phyloP scores from a whole-genome alignment of 2,797 vertebrate species.

The Cheirogaleus major region DNA sequence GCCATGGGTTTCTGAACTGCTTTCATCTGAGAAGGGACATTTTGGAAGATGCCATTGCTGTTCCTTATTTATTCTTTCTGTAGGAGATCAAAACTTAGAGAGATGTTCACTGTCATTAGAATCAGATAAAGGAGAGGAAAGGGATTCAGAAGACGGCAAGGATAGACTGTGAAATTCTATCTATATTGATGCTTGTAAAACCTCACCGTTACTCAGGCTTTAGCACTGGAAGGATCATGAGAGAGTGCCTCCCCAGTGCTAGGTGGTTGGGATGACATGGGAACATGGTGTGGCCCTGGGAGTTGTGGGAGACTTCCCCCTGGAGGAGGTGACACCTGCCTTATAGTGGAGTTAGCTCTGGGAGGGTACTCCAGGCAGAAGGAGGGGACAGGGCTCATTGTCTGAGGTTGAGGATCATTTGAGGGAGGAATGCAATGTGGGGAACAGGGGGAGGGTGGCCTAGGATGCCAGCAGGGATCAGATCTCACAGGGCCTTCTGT shows the following conservation, averaged over 20 bases:
- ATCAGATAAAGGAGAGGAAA: constrained; percentile 41
- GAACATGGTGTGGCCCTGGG: background rate
- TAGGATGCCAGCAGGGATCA: background rate
- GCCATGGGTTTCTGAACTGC: constrained; percentile 16
- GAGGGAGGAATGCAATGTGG: background rate
- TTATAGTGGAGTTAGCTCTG: background rate
- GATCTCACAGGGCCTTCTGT: background rate
- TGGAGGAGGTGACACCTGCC: background rate
- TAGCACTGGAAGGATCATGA: background rate
- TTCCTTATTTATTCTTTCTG: constrained; percentile 21
- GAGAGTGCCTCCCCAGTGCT: background rate
- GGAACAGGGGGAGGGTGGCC: background rate
- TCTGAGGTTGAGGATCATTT: background rate
- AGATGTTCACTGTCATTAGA: background rate
- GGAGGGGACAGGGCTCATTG: background rate
- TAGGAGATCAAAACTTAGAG: constrained; percentile 21
- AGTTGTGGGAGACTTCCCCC: background rate
- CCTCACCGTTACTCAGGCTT: background rate
- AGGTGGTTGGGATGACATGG: background rate
- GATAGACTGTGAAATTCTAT: constrained; percentile 17
- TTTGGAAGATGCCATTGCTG: background rate
- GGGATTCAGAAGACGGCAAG: background rate
- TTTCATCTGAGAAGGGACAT: background rate
- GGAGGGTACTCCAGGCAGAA: background rate
- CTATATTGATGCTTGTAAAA: background rate